phyloP scores from a whole-genome alignment of 2,888 invertebrate genomes.

The Sclerodermus sp. region DNA sequence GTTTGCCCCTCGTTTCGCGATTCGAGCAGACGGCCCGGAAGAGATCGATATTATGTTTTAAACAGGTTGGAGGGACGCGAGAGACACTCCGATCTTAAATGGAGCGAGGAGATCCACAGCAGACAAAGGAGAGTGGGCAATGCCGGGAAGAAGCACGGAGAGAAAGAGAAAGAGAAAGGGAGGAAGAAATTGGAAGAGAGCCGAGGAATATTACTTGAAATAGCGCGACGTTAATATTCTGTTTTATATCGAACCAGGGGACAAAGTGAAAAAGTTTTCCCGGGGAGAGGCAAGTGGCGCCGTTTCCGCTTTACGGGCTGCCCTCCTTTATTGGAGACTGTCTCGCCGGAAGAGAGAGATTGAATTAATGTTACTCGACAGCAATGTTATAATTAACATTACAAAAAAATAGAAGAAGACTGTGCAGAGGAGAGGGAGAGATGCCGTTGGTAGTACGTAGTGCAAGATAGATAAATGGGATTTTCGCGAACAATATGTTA shows the following conservation, averaged over 20 bases:
- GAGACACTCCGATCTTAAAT: conserved; percentile 1
- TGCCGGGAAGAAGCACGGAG: not conserved
- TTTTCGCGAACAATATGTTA: too few relatives aligned
- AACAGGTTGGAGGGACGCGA: not conserved
- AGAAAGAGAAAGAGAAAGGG: not conserved
- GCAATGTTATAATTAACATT: conserved; percentile 15
- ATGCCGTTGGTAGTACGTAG: too few relatives aligned
- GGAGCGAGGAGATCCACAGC: not conserved
- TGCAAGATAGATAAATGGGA: too few relatives aligned
- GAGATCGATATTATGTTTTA: conserved; percentile 2
- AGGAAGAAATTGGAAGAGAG: conserved; percentile 3
- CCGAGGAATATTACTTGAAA: conserved; percentile 23
- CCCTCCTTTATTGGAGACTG: conserved; percentile 9
- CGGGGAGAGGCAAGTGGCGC: conserved; percentile 15
- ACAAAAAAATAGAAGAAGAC: conserved; percentile 1
- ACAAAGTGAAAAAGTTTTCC: conserved; percentile 20
- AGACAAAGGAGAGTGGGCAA: not conserved
- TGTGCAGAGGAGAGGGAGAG: not conserved
- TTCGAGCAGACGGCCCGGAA: not conserved
- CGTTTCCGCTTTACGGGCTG: conserved; percentile 7
- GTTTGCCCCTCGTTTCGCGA: not conserved
- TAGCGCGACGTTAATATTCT: conserved; percentile 22
- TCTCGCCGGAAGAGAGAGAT: conserved; percentile 3
- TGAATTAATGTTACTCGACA: conserved; percentile 8
- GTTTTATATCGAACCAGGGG: conserved; percentile 16